Conservation (phyloP, 1,140 invertebrate genomes). For the Pectinophora gossypiella region DNA sequence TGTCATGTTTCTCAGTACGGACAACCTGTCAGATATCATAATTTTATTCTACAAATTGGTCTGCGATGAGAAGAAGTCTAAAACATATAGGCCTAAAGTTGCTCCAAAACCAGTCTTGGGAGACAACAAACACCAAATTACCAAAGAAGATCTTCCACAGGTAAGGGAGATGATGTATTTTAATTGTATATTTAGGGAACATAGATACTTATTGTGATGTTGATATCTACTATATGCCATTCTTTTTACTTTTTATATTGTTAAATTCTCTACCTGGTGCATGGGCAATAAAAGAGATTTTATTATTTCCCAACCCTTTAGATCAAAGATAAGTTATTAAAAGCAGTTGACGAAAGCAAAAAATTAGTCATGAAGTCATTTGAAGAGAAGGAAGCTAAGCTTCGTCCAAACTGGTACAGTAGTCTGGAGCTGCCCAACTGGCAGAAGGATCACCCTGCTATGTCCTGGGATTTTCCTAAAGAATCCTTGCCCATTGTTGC, state of each 20-base stretch:
- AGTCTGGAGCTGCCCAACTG: constrained; percentile 62
- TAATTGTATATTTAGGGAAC: no score
- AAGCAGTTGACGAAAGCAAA: constrained; percentile 72
- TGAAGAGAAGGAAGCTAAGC: constrained; percentile 62
- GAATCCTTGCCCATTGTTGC: constrained; percentile 52
- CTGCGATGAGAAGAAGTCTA: constrained; percentile 62
- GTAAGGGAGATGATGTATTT: constrained; percentile 24
- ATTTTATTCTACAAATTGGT: constrained; percentile 65
- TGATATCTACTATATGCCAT: no score
- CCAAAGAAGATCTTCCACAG: constrained; percentile 72
- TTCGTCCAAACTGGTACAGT: constrained; percentile 60
- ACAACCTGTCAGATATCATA: constrained; percentile 64
- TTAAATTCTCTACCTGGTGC: no score
- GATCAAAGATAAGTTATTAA: constrained; percentile 71
- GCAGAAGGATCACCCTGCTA: constrained; percentile 63
- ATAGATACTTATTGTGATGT: no score
- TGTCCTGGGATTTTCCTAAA: constrained; percentile 74
- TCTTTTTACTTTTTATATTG: no score
- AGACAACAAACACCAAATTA: constrained; percentile 67
- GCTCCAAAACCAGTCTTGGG: constrained; percentile 68
- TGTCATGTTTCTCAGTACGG: constrained; percentile 64
- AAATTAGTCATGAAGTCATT: constrained; percentile 66
- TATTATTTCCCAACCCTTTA: constrained; percentile 35
- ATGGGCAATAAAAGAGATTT: background rate
- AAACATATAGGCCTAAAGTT: constrained; percentile 64